Evolutionary conservation across 2,797 vertebrate species (phyloP).

Genomic region (Argentina silus): DNA sequence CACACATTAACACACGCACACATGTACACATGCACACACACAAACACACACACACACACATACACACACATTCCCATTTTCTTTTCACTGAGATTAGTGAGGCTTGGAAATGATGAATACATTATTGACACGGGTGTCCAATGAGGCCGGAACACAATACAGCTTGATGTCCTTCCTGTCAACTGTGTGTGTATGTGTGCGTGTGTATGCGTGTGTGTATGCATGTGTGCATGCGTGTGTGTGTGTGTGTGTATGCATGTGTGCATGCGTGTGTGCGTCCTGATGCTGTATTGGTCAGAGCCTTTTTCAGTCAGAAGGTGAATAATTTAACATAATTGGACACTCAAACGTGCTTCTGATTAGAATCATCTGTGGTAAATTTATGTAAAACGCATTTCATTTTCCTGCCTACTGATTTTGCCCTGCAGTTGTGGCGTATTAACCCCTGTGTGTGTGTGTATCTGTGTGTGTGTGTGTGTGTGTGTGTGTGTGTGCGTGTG

Average conservation of each 20-base stretch:
- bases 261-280: neutral
- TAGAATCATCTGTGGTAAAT: conserved; percentile 3
- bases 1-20: too few species aligned
- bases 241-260: conserved; percentile 7
- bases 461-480: neutral
- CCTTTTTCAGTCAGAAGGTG: neutral
- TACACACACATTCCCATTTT: neutral
- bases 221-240: neutral
- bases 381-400: conserved; percentile 1
- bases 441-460: neutral
- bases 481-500: neutral
- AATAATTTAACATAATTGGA: conserved; percentile 23
- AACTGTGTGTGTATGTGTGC: conserved; percentile 6
- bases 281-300: conserved; percentile 6
- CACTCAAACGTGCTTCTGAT: conserved; percentile 15
- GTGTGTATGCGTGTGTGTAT: neutral
- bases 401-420: neutral
- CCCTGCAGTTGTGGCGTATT: neutral
- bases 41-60: neutral
- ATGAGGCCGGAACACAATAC: conserved; percentile 17
- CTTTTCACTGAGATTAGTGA: conserved; percentile 14
- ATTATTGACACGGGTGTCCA: conserved; percentile 19
- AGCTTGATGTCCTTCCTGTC: conserved; percentile 17
- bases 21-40: neutral
- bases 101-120: conserved; percentile 18